These are phyloP conservation scores for Capitella teleta DNA, from an alignment of 1,140 invertebrate genomes.

Conservation along the genomic window DNA sequence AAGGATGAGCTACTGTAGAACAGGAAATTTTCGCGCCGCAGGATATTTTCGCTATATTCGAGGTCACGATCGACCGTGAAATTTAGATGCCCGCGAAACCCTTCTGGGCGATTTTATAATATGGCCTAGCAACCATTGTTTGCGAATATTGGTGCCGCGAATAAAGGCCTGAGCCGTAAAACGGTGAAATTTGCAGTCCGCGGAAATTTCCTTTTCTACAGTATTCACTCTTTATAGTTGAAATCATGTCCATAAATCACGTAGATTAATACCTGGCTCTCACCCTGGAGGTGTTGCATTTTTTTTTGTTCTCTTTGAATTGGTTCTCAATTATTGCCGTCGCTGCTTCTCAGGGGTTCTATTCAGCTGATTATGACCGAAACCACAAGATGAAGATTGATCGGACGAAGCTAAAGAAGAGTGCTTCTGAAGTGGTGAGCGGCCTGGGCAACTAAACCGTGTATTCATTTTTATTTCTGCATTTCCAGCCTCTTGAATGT, in stretches of 20 bases:
- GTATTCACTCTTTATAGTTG: not conserved
- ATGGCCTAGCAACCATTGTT: too few species aligned
- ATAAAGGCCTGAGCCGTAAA: too few species aligned
- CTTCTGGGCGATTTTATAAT: too few species aligned
- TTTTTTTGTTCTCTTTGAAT: not conserved
- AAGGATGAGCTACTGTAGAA: too few species aligned
- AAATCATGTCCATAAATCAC: not conserved
- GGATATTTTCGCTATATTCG: too few species aligned
- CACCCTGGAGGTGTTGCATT: not conserved
- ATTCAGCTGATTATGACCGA: too few species aligned
- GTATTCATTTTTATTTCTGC: constrained; percentile 1
- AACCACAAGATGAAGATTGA: constrained; percentile 76
- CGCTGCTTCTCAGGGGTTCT: not conserved
- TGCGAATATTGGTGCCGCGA: too few species aligned
- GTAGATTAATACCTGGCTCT: not conserved
- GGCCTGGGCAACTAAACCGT: not conserved
- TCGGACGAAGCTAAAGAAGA: constrained; percentile 70
- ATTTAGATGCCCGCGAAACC: too few species aligned
- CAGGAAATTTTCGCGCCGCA: too few species aligned
- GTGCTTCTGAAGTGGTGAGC: constrained; percentile 73
- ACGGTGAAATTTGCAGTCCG: too few species aligned
- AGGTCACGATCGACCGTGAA: too few species aligned
- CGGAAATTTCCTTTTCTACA: too few species aligned
- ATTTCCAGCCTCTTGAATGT: constrained; percentile 64
- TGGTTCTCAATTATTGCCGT: not conserved